A percentile compares a stretch with the other conserved stretches of the same genome.
Conservation (phyloP, 1,140 invertebrate species). For the Procambarus clarkii region DNA sequence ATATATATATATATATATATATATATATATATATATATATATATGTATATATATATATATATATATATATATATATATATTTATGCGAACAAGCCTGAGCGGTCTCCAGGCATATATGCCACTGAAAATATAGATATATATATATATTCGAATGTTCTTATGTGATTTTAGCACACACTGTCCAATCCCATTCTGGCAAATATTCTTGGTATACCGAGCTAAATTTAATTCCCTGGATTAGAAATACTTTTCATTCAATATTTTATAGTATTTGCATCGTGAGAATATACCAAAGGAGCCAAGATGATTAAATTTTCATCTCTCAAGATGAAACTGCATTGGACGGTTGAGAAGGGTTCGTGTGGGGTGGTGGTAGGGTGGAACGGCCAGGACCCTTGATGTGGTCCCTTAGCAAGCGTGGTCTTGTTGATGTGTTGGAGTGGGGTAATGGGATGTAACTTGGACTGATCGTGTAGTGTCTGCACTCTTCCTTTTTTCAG, state of each 20-base stretch:
- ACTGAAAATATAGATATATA: no score
- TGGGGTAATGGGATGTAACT: no score
- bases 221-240: background rate
- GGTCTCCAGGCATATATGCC: no score
- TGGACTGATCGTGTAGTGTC: no score
- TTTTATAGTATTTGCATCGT: background rate
- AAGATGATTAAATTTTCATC: background rate
- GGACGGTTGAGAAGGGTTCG: no score
- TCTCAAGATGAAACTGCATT: background rate
- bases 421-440: no score
- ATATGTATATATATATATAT: background rate
- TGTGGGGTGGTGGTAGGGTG: no score
- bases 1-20: slow-evolving; percentile 1
- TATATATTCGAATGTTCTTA: background rate
- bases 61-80: background rate
- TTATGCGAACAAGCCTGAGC: no score
- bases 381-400: no score
- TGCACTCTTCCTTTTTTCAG: background rate
- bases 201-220: background rate
- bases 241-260: background rate
- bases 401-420: no score
- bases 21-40: slow-evolving; percentile 4
- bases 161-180: background rate
- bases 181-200: background rate
- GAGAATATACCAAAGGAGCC: background rate